Conservation (phyloP, 2,888 invertebrate species). For the Heliconius erato region DNA sequence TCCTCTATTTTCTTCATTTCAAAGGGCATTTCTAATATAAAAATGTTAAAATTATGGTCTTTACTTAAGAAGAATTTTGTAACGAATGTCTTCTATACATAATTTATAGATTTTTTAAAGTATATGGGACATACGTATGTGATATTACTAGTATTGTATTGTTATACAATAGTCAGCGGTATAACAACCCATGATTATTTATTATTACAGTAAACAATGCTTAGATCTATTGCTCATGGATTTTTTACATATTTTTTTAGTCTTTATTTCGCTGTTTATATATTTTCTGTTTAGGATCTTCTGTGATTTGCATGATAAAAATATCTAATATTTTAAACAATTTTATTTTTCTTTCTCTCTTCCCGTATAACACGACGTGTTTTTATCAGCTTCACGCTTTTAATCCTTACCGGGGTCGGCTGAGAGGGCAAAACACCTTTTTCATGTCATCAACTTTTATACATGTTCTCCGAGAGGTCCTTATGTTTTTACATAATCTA, state of each 20-base stretch:
- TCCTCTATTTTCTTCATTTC: slow-evolving; percentile 32
- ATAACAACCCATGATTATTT: slow-evolving; percentile 19
- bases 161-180: slow-evolving; percentile 14
- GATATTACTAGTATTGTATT: neutral
- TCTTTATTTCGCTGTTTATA: too few relatives aligned
- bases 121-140: neutral
- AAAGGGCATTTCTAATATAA: slow-evolving; percentile 22
- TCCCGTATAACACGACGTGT: too few relatives aligned
- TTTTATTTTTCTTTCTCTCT: too few relatives aligned
- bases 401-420: too few relatives aligned
- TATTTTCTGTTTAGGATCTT: too few relatives aligned
- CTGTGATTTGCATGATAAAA: too few relatives aligned
- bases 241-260: neutral
- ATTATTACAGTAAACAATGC: slow-evolving; percentile 13
- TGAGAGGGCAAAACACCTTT: too few relatives aligned
- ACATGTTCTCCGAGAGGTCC: too few relatives aligned
- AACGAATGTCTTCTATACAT: neutral
- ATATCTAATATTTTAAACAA: too few relatives aligned
- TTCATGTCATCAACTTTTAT: too few relatives aligned
- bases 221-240: slow-evolving; percentile 5
- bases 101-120: slow-evolving; percentile 3
- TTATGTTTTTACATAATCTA: too few relatives aligned
- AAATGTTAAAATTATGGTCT: neutral
- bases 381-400: too few relatives aligned
- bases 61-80: neutral